Base-by-base conservation (phyloP, 1,140 invertebrate species). In the Bombus fervidus region DNA sequence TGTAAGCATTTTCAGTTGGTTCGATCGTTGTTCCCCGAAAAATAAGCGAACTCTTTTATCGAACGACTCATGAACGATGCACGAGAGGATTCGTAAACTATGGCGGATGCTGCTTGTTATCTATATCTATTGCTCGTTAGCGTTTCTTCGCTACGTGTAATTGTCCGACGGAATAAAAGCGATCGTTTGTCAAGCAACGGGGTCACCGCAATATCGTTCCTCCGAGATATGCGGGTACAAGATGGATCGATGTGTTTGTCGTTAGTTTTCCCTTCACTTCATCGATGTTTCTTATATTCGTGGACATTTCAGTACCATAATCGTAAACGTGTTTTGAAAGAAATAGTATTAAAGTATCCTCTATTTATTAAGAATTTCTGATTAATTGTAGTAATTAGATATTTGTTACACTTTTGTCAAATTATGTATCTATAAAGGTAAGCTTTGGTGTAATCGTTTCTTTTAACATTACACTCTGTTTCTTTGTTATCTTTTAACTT, bases 71-170 rank as follows among this genome's bases (percentile, higher is more conserved):
- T n/a, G 76, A 84, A 53, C 47, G 47, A 47, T 53, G 47, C 15
- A 4, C 18, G 15, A 18, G 47, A 18, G 47, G 5, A 53, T 53
- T 53, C 28, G 34, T 68, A 83, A 78, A 83, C 82, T 47, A 78
- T 78, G 75, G 71, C 47, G 47, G 22, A 83, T 78, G 39, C 28
- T 22, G 74, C 82, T 83, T 78, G 82, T 83, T 83, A 83, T n/a
- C 73, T 25, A 31, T 79, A 79, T 64, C 81, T 83, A 68, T 84
- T 72, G 83, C 75, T 84, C 83, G 83, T 84, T 79, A 79, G 53
- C 76, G 39, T 62, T 84, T 84, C 83, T 79, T 79, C 53, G 83
- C 31, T 41, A 31, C 76, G 22, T 3, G 66, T 37, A 2, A 71
- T 43, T 34, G 74, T 53, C 31, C 8, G 22, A 25, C 4, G 13